Evolutionary conservation across 2,888 invertebrate species (phyloP).

Genomic region (Catonia carolina): DNA sequence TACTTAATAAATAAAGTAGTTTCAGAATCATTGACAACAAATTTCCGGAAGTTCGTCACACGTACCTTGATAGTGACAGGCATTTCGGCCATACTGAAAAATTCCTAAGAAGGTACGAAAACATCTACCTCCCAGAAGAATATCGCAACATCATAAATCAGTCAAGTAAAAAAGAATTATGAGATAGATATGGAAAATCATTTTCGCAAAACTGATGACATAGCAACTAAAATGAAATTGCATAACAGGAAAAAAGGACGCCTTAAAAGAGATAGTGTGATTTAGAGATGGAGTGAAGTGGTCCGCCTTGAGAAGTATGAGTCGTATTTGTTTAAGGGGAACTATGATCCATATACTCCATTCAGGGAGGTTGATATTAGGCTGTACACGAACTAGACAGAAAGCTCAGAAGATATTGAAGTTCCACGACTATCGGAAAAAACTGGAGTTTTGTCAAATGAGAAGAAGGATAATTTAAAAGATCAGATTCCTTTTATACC

Average conservation of each 20-base stretch:
- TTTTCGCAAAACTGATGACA: slow-evolving; percentile 13
- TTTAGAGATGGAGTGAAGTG: slow-evolving; percentile 20
- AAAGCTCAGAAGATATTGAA: too few species aligned
- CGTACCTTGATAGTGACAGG: slow-evolving; percentile 38
- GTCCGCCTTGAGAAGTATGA: too few species aligned
- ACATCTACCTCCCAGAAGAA: slow-evolving; percentile 15
- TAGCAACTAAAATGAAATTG: slow-evolving; percentile 14
- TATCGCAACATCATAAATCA: slow-evolving; percentile 3
- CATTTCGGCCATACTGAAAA: slow-evolving; percentile 39
- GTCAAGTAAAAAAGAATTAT: slow-evolving; percentile 3
- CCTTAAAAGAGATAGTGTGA: slow-evolving; percentile 11
- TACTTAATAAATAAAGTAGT: slow-evolving; percentile 32
- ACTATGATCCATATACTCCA: too few species aligned
- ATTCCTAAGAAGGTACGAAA: slow-evolving; percentile 26
- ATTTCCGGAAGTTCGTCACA: slow-evolving; percentile 39
- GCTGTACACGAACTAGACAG: too few species aligned
- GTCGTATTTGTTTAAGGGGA: too few species aligned
- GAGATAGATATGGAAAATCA: slow-evolving; percentile 18
- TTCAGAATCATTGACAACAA: slow-evolving; percentile 38
- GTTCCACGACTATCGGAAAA: too few species aligned
- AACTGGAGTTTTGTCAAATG: too few species aligned
- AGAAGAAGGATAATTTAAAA: too few species aligned
- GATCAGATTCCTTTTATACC: too few species aligned
- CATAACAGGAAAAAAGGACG: slow-evolving; percentile 15
- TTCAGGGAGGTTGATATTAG: too few species aligned